Conservation (phyloP, 2,113 vertebrate species). For the Vidua chalybeata region DNA sequence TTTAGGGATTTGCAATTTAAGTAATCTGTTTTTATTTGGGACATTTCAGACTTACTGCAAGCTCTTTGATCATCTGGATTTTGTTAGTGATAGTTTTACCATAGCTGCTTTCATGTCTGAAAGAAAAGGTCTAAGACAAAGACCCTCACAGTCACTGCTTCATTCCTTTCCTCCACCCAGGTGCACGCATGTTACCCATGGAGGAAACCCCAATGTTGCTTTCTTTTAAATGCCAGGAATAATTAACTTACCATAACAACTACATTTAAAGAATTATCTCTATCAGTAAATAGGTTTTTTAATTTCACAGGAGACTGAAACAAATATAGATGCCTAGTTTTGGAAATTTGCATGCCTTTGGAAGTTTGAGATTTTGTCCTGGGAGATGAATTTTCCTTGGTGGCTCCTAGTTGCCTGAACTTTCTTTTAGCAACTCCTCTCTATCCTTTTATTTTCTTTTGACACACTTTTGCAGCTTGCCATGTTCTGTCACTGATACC, state of each 20-base stretch:
- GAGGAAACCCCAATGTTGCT: neutral
- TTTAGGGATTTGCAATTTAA: neutral
- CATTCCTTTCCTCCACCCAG: neutral
- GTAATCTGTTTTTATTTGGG: neutral
- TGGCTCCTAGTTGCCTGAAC: neutral
- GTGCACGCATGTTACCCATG: neutral
- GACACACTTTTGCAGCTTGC: neutral
- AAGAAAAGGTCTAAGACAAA: neutral
- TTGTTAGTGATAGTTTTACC: neutral
- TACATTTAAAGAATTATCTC: neutral
- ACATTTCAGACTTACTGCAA: neutral
- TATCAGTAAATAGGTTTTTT: neutral
- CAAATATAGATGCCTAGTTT: neutral
- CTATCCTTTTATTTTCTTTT: neutral
- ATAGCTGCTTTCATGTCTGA: neutral
- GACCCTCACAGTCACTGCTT: neutral
- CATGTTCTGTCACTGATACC: neutral
- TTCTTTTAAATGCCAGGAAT: neutral
- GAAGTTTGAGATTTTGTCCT: neutral
- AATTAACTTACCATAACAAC: neutral
- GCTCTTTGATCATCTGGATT: neutral
- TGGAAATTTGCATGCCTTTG: neutral
- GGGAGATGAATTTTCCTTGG: neutral
- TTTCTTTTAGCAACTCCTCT: neutral
- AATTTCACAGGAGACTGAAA: neutral